Conservation (phyloP, 92 coral and sea anemone genomes). For the Heliopora coerulea region DNA sequence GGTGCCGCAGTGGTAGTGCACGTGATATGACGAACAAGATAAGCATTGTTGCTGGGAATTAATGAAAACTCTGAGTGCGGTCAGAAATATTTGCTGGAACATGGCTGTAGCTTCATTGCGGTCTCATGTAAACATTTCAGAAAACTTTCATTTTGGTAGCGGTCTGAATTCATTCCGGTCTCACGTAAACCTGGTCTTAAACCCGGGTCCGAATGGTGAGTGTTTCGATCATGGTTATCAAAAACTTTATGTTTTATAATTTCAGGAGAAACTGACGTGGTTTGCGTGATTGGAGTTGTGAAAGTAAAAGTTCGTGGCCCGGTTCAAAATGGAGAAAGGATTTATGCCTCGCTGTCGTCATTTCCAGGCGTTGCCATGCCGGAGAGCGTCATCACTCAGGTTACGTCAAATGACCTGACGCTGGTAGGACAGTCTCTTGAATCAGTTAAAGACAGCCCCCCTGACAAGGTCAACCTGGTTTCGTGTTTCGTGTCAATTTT, state of each 20-base stretch:
- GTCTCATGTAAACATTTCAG: too few species aligned
- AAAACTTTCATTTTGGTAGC: too few species aligned
- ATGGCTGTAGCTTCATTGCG: too few species aligned
- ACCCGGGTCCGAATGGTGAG: too few species aligned
- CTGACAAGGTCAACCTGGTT: constrained; percentile 55
- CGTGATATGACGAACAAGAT: too few species aligned
- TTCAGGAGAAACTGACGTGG: constrained; percentile 71
- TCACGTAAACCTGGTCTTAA: too few species aligned
- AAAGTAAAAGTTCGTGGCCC: constrained; percentile 84
- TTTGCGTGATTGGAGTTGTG: constrained; percentile 95
- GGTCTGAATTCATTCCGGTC: too few species aligned
- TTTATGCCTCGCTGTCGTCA: constrained; percentile 83
- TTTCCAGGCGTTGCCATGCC: constrained; percentile 86
- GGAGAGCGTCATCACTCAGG: constrained; percentile 66
- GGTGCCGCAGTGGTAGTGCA: too few species aligned
- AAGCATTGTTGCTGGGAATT: too few species aligned
- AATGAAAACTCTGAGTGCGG: too few species aligned
- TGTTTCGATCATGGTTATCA: neutral
- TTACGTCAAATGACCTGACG: constrained; percentile 62
- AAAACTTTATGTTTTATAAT: neutral
- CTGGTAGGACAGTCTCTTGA: constrained; percentile 87
- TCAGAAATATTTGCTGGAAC: too few species aligned
- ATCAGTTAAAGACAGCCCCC: constrained; percentile 50
- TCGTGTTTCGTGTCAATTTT: constrained; percentile 89
- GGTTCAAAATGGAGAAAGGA: constrained; percentile 79